phyloP scores from a whole-genome alignment of 2,888 invertebrate genomes.

The Danaus chrysippus region DNA sequence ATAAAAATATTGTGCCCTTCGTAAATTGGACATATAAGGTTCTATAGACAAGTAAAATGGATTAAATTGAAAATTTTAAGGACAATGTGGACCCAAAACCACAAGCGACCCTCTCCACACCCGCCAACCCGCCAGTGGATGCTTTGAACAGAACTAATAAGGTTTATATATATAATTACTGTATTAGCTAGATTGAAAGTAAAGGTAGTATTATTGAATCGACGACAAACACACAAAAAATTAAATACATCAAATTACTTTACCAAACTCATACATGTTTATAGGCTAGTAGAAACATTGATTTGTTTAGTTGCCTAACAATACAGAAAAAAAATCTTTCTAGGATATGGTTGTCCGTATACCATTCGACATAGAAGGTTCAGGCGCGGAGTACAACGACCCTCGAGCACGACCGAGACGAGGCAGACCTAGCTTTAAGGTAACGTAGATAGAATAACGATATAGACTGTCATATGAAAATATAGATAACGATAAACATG shows the following conservation, averaged over 20 bases:
- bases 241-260: too few species aligned
- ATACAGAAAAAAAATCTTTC: too few species aligned
- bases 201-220: too few species aligned
- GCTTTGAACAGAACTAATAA: conserved; percentile 46
- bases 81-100: conserved; percentile 46
- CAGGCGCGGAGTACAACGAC: conserved; percentile 50
- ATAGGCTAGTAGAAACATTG: too few species aligned
- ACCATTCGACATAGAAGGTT: conserved; percentile 67
- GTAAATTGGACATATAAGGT: conserved; percentile 1
- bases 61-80: conserved; percentile 32
- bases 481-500: too few species aligned
- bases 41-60: background rate
- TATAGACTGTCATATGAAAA: too few species aligned
- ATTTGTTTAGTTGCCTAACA: too few species aligned
- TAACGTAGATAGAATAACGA: conserved; percentile 20
- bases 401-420: conserved; percentile 57
- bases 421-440: conserved; percentile 62
- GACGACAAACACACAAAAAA: too few species aligned
- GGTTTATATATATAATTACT: conserved; percentile 35
- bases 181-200: too few species aligned
- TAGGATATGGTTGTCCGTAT: conserved; percentile 70
- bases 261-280: too few species aligned
- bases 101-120: conserved; percentile 42
- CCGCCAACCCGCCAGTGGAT: conserved; percentile 43
- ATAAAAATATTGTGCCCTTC: conserved; percentile 7